Conservation (phyloP, 2,797 vertebrate genomes). For the Ibycter americanus region DNA sequence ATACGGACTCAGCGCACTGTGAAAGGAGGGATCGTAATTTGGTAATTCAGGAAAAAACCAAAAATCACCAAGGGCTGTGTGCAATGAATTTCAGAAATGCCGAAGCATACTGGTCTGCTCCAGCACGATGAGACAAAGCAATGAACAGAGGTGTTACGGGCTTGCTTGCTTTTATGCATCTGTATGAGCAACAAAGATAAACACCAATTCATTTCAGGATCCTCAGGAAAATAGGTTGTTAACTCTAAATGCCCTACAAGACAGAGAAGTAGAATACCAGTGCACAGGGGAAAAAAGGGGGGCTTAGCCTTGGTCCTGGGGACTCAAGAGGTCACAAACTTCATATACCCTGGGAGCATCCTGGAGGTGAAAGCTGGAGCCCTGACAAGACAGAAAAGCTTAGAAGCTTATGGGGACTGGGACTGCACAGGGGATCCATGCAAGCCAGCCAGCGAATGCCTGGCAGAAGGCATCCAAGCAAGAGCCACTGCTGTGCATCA, state of each 20-base stretch:
- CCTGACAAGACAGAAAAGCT: not conserved
- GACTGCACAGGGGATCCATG: not conserved
- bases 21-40: not conserved
- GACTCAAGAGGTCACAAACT: not conserved
- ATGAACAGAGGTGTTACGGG: accelerated
- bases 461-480: not conserved
- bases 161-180: not conserved
- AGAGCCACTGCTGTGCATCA: not conserved
- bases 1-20: not conserved
- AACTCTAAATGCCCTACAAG: not conserved
- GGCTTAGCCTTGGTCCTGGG: not conserved
- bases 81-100: not conserved
- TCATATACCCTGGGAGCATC: not conserved
- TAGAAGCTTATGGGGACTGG: not conserved
- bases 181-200: not conserved
- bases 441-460: not conserved
- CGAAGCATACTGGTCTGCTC: not conserved
- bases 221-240: not conserved
- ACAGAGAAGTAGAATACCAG: not conserved
- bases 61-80: not conserved
- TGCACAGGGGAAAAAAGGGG: not conserved
- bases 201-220: not conserved
- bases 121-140: not conserved
- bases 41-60: not conserved
- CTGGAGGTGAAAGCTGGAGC: not conserved